Conservation (phyloP, 2,888 invertebrate genomes). For the Drosophila rellima region DNA sequence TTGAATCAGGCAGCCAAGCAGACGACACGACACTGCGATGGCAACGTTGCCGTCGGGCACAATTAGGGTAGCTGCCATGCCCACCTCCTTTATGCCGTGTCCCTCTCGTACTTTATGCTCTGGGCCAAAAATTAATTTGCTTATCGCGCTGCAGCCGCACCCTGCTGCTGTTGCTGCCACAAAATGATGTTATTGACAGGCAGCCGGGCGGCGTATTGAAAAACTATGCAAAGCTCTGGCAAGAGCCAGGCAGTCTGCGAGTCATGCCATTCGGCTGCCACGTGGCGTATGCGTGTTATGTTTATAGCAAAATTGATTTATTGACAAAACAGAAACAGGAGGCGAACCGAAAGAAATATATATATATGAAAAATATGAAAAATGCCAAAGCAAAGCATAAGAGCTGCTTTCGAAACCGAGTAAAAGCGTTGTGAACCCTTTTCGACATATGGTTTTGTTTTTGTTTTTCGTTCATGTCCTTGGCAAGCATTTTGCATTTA, state of each 20-base stretch:
- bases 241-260: slow-evolving; percentile 1
- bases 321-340: slow-evolving; percentile 77
- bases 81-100: background rate
- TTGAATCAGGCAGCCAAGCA: slow-evolving; percentile 79
- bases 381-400: slow-evolving; percentile 46
- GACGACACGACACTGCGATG: slow-evolving; percentile 53
- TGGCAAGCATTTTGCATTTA: slow-evolving; percentile 51
- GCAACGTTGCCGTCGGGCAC: slow-evolving; percentile 69
- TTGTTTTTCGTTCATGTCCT: slow-evolving; percentile 43
- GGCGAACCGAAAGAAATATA: slow-evolving; percentile 9
- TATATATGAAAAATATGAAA: slow-evolving; percentile 44
- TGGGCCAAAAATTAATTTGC: slow-evolving; percentile 79
- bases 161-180: slow-evolving; percentile 68
- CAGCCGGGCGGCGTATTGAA: slow-evolving; percentile 32
- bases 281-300: slow-evolving; percentile 78
- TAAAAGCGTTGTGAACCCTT: slow-evolving; percentile 57
- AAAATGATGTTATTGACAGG: slow-evolving; percentile 78
- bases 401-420: slow-evolving; percentile 39
- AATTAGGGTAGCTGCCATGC: slow-evolving; percentile 69
- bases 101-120: slow-evolving; percentile 6
- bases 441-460: slow-evolving; percentile 44
- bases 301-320: slow-evolving; percentile 81
- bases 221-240: slow-evolving; percentile 58
- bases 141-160: slow-evolving; percentile 77
- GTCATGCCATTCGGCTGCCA: slow-evolving; percentile 44